Evolutionary conservation across 2,888 invertebrate genomes (phyloP).

Genomic region (Drosophila monieri): DNA sequence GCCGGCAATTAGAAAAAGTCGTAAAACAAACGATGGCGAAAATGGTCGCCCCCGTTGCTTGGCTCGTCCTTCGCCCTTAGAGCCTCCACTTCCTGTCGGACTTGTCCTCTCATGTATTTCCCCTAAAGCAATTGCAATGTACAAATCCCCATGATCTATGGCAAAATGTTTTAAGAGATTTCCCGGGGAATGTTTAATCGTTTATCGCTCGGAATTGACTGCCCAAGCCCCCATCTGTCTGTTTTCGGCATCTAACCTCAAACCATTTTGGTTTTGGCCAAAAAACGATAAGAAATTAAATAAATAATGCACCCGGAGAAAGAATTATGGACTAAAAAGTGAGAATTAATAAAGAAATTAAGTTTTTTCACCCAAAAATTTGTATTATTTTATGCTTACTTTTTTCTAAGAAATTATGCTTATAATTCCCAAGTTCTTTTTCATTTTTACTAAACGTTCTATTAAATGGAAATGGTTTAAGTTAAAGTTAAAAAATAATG

Average conservation of each 20-base stretch:
- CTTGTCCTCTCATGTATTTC: not conserved
- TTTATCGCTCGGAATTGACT: constrained; percentile 15
- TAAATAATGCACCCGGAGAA: not conserved
- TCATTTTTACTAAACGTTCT: no score
- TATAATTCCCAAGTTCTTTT: no score
- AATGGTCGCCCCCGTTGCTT: constrained; percentile 23
- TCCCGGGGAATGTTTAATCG: constrained; percentile 28
- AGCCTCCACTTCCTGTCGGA: not conserved
- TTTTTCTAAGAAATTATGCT: no score
- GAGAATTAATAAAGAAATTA: no score
- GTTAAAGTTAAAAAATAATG: no score
- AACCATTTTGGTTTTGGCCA: not conserved
- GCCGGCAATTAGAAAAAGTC: constrained; percentile 67
- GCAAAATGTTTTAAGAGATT: constrained; percentile 21
- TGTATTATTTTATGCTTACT: no score
- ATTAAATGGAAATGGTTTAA: no score
- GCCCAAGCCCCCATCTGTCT: constrained; percentile 1
- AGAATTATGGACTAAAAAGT: not conserved
- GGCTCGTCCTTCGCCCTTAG: not conserved
- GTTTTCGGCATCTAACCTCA: not conserved
- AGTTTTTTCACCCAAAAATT: no score
- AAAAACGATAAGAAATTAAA: not conserved
- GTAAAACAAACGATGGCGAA: constrained; percentile 59
- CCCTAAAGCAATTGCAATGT: constrained; percentile 17
- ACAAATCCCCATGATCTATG: constrained; percentile 40